Conservation (phyloP, 2,797 vertebrate genomes). For the Coranthus polyacanthus region DNA sequence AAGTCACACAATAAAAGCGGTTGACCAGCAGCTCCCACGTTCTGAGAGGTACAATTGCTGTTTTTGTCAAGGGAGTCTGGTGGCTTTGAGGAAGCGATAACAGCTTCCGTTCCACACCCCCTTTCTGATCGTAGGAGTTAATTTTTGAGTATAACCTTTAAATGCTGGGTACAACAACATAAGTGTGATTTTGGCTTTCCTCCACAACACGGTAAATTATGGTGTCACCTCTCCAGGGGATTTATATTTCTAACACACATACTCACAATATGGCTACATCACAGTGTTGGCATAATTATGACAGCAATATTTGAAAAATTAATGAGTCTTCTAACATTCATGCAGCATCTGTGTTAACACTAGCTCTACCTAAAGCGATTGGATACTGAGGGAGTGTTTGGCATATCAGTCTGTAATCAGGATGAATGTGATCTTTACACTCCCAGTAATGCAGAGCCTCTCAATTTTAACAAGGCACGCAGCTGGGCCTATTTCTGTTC, state of each 20-base stretch:
- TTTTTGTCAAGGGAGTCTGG: too few relatives aligned
- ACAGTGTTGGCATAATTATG: constrained; percentile 23
- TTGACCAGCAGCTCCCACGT: too few relatives aligned
- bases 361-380: constrained; percentile 6
- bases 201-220: not conserved
- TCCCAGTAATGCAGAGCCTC: constrained; percentile 43
- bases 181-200: constrained; percentile 1
- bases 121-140: too few relatives aligned
- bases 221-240: constrained; percentile 8
- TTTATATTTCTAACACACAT: constrained; percentile 5
- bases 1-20: too few relatives aligned
- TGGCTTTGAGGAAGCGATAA: too few relatives aligned
- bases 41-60: too few relatives aligned
- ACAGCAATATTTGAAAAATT: constrained; percentile 13
- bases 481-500: constrained; percentile 29
- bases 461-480: constrained; percentile 33
- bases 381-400: constrained; percentile 26
- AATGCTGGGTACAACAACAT: not conserved
- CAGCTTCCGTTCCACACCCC: too few relatives aligned
- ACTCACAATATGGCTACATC: not conserved
- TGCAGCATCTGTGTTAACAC: constrained; percentile 16
- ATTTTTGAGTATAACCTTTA: too few relatives aligned
- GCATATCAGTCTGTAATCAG: constrained; percentile 31
- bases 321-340: constrained; percentile 30
- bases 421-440: constrained; percentile 50